A percentile compares a stretch with the other conserved stretches of the same genome.
Evolutionary conservation across 2,888 invertebrate species (phyloP).

Genomic region (Bedellia somnulentella): DNA sequence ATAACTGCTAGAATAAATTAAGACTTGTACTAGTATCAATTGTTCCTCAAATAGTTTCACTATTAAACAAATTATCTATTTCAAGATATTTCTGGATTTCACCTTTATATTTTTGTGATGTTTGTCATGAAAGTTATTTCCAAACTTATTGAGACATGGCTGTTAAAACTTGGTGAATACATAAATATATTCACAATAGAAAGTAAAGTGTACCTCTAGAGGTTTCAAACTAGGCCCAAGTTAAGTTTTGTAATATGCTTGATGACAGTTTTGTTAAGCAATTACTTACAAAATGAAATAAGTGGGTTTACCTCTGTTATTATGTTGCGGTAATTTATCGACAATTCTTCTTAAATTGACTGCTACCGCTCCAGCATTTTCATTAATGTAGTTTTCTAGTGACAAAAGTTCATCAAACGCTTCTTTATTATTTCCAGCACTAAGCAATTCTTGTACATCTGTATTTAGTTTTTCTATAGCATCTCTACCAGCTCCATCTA

Average conservation of each 20-base stretch:
- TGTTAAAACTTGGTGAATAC: too few relatives aligned
- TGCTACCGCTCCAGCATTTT: conserved; percentile 65
- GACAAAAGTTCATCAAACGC: conserved; percentile 66
- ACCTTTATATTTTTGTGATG: too few relatives aligned
- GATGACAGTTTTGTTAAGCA: too few relatives aligned
- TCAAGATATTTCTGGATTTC: too few relatives aligned
- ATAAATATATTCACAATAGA: too few relatives aligned
- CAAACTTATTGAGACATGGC: too few relatives aligned
- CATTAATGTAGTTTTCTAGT: conserved; percentile 63
- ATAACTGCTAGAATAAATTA: too few relatives aligned
- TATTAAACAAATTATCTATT: too few relatives aligned
- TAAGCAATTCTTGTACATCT: conserved; percentile 46
- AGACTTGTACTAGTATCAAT: too few relatives aligned
- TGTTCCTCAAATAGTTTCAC: too few relatives aligned
- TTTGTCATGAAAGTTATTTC: too few relatives aligned
- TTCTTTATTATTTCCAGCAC: conserved; percentile 42
- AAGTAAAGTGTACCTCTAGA: conserved; percentile 9
- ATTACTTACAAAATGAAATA: conserved; percentile 6
- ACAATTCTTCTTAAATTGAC: conserved; percentile 64
- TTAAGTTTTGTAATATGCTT: not conserved
- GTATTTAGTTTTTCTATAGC: conserved; percentile 58
- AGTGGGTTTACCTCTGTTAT: too few relatives aligned
- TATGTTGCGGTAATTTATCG: conserved; percentile 28
- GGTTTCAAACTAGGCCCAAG: not conserved
- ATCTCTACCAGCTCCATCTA: conserved; percentile 66